These are phyloP conservation scores for Chaetodon trifasciatus DNA, from an alignment of 2,797 vertebrate genomes.

Conservation along the genomic window DNA sequence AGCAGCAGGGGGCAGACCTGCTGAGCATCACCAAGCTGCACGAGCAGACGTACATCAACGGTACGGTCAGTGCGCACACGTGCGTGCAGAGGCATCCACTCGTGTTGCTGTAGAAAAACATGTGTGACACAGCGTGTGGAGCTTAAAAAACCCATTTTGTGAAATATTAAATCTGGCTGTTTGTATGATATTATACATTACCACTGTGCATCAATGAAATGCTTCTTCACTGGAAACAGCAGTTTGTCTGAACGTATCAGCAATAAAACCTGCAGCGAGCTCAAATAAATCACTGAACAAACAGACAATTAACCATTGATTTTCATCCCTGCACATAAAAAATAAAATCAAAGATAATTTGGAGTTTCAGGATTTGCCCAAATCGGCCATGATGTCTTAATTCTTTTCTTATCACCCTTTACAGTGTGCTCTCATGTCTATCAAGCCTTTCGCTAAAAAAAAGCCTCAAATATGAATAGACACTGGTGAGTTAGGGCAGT, in stretches of 20 bases:
- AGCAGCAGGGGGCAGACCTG: slow-evolving; percentile 95
- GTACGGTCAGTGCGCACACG: slow-evolving; percentile 75
- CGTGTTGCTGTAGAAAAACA: background rate
- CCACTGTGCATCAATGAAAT: background rate
- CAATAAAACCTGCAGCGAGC: background rate
- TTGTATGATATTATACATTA: background rate
- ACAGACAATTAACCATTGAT: too few species aligned
- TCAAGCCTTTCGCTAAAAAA: too few species aligned
- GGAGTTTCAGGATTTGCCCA: background rate
- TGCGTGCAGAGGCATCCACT: too few species aligned
- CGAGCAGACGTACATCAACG: slow-evolving; percentile 98
- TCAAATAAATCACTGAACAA: background rate
- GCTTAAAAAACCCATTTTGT: background rate
- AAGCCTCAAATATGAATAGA: too few species aligned
- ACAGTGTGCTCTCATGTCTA: too few species aligned
- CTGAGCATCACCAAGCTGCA: slow-evolving; percentile 97
- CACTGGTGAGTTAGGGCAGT: background rate
- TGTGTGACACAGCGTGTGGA: background rate
- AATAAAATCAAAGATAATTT: background rate
- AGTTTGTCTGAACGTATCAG: too few species aligned
- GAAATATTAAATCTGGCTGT: background rate
- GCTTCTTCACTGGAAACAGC: background rate
- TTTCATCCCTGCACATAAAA: background rate
- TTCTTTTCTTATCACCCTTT: too few species aligned
- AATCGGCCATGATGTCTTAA: background rate